Conservation (phyloP, 2,113 vertebrate species). For the Dryoscopus gambensis region DNA sequence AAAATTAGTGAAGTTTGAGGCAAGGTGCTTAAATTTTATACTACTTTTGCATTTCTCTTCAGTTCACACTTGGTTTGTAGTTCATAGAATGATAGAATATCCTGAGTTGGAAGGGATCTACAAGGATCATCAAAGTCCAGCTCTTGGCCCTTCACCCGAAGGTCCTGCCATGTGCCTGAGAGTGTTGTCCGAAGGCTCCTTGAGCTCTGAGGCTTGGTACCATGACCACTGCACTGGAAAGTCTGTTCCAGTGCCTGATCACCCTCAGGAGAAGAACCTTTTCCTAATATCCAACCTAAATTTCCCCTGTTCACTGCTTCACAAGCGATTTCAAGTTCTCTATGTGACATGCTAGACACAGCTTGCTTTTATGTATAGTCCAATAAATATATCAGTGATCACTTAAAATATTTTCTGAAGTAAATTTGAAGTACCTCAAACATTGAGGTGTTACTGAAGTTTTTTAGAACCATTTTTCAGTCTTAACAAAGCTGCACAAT, state of each 20-base stretch:
- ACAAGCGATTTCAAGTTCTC: neutral
- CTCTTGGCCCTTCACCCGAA: neutral
- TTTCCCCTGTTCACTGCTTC: neutral
- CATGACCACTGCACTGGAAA: neutral
- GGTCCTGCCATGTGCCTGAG: neutral
- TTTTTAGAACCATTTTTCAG: neutral
- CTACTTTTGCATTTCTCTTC: neutral
- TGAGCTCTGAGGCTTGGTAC: neutral
- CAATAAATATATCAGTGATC: neutral
- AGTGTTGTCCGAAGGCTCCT: neutral
- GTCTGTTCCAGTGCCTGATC: neutral
- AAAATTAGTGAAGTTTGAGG: neutral
- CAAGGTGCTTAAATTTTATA: neutral
- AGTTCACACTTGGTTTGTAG: neutral
- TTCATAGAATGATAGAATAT: neutral
- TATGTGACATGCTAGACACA: neutral
- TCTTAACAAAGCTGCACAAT: neutral
- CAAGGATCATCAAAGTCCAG: neutral
- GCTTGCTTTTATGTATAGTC: neutral
- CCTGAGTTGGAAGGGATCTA: neutral
- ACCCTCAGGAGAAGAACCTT: neutral
- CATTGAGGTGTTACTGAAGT: neutral
- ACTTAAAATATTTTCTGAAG: neutral
- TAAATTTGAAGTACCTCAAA: neutral
- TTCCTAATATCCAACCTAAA: neutral